A percentile compares a stretch with the other conserved stretches of the same genome.
phyloP scores from a whole-genome alignment of 2,888 invertebrate species.

The Alcis repandata region DNA sequence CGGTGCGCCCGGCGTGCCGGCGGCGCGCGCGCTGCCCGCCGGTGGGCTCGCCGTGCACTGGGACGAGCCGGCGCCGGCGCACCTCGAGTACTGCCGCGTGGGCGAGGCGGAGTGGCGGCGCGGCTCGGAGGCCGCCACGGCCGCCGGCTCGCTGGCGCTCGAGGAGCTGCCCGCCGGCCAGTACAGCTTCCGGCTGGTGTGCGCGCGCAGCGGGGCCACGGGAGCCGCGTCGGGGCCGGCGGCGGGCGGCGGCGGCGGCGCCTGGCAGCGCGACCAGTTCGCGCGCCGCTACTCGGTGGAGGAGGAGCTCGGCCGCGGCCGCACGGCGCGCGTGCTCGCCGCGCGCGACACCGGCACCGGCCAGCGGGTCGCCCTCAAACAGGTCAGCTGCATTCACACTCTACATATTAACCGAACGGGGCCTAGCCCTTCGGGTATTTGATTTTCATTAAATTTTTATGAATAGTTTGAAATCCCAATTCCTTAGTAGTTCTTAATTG shows the following conservation, averaged over 20 bases:
- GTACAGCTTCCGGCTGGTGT: constrained; percentile 91
- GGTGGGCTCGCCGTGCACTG: constrained; percentile 87
- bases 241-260: constrained; percentile 86
- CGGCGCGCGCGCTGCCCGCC: constrained; percentile 85
- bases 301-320: constrained; percentile 90
- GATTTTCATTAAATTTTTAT: too few relatives aligned
- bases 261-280: constrained; percentile 90
- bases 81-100: constrained; percentile 84
- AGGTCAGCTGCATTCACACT: constrained; percentile 63
- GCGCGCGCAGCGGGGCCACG: constrained; percentile 82
- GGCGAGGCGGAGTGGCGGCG: constrained; percentile 88
- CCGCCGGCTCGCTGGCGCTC: constrained; percentile 77
- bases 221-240: constrained; percentile 87
- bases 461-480: too few relatives aligned
- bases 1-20: constrained; percentile 80
- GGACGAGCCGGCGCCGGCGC: constrained; percentile 79
- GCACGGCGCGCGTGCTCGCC: constrained; percentile 90
- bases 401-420: too few relatives aligned
- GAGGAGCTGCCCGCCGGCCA: constrained; percentile 88
- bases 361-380: constrained; percentile 92
- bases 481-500: too few relatives aligned
- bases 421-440: too few relatives aligned
- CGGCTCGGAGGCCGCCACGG: constrained; percentile 75
- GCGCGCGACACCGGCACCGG: constrained; percentile 92
- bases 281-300: constrained; percentile 85